Evolutionary conservation across 2,888 invertebrate species (phyloP).

Genomic region (Tetragnatha montana): DNA sequence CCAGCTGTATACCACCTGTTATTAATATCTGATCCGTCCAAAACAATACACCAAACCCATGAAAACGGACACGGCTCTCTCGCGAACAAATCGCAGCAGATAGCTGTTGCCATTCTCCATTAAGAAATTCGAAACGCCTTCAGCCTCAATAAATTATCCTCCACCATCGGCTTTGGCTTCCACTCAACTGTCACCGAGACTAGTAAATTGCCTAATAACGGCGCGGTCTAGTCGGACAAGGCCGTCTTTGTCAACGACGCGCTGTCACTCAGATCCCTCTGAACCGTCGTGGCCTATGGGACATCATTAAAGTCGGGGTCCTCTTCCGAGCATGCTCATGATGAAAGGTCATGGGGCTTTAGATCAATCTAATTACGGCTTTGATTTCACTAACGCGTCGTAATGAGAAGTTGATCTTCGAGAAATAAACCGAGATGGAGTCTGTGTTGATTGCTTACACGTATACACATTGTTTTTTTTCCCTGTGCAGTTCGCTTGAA

Average conservation of each 20-base stretch:
- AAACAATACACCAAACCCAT: not conserved
- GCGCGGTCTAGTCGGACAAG: constrained; percentile 1
- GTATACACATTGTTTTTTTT: too few relatives aligned
- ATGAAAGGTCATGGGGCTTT: not conserved
- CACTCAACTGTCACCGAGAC: not conserved
- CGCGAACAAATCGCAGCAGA: constrained; percentile 14
- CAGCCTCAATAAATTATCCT: constrained; percentile 6
- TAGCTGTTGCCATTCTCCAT: constrained; percentile 6
- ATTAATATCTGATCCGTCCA: too few relatives aligned
- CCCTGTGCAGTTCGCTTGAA: too few relatives aligned
- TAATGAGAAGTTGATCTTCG: too few relatives aligned
- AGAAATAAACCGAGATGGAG: too few relatives aligned
- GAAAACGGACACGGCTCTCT: not conserved
- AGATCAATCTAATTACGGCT: not conserved
- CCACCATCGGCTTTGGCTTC: not conserved
- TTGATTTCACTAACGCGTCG: too few relatives aligned
- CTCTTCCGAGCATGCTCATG: not conserved
- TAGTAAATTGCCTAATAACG: constrained; percentile 11
- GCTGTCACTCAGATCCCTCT: constrained; percentile 29
- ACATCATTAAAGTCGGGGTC: constrained; percentile 19
- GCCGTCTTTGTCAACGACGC: constrained; percentile 34
- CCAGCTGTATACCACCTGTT: not conserved
- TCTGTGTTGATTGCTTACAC: too few relatives aligned
- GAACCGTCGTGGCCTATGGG: constrained; percentile 32
- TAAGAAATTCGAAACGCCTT: constrained; percentile 23